phyloP scores from a whole-genome alignment of 1,140 invertebrate species.

The Drosophila varians region DNA sequence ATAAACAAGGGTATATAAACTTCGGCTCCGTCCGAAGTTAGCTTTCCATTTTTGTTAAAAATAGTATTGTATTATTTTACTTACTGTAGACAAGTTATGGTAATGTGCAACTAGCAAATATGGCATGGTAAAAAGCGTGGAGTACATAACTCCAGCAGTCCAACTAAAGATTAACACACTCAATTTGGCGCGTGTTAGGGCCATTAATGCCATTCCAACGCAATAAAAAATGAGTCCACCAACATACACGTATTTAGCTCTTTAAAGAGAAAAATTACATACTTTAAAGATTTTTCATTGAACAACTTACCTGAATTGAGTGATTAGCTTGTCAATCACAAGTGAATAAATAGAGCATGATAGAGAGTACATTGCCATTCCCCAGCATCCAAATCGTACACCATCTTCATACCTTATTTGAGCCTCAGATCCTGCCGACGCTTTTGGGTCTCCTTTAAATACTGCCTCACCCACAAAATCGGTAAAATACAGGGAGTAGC shows the following conservation, averaged over 20 bases:
- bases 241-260: conserved; percentile 94
- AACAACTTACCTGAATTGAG: conserved; percentile 88
- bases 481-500: conserved; percentile 98
- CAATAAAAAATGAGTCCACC: conserved; percentile 95
- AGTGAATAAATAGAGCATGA: conserved; percentile 97
- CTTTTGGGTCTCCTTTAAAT: conserved; percentile 95
- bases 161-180: conserved; percentile 95
- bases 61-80: conserved; percentile 47
- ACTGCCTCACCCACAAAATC: conserved; percentile 98
- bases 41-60: no score
- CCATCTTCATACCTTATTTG: conserved; percentile 93
- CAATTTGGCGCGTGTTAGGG: conserved; percentile 88
- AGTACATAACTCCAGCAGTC: conserved; percentile 98
- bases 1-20: no score
- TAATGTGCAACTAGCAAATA: conserved; percentile 97
- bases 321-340: conserved; percentile 94
- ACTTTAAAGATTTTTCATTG: background rate
- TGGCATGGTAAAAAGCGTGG: conserved; percentile 98
- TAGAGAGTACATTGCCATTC: conserved; percentile 98
- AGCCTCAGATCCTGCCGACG: conserved; percentile 86
- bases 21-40: no score
- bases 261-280: conserved; percentile 80
- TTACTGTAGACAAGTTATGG: conserved; percentile 93
- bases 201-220: conserved; percentile 95
- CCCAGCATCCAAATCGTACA: conserved; percentile 97